Conservation (phyloP, 2,888 invertebrate species). For the Lepidochrysops patricia region DNA sequence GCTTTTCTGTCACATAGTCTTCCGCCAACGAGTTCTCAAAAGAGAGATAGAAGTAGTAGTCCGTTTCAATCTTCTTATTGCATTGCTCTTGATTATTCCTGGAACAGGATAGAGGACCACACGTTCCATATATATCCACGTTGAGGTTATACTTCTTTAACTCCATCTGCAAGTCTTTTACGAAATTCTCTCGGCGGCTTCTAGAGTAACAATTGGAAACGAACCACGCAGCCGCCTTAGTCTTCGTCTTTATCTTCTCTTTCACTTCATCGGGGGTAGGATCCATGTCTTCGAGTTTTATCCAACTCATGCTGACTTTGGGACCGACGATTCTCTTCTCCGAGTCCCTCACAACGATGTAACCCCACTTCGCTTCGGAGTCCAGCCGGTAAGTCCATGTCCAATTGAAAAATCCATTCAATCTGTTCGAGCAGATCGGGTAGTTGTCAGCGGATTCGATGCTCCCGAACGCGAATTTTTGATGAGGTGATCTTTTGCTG, state of each 20-base stretch:
- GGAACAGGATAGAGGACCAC: conserved; percentile 31
- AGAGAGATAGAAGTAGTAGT: conserved; percentile 50
- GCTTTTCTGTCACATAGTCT: conserved; percentile 51
- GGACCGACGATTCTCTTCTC: conserved; percentile 34
- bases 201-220: conserved; percentile 41
- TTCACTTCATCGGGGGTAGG: conserved; percentile 30
- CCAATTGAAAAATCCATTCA: conserved; percentile 41
- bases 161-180: conserved; percentile 28
- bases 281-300: conserved; percentile 31
- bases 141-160: conserved; percentile 33
- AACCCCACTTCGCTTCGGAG: conserved; percentile 40
- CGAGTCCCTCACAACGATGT: conserved; percentile 35
- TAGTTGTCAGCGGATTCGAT: conserved; percentile 43
- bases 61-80: conserved; percentile 31
- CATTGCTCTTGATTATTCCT: conserved; percentile 32
- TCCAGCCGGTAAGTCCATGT: conserved; percentile 44
- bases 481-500: conserved; percentile 31
- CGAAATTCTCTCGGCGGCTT: conserved; percentile 32
- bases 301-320: conserved; percentile 33
- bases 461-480: conserved; percentile 41
- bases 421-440: conserved; percentile 31
- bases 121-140: conserved; percentile 39
- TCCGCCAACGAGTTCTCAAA: conserved; percentile 50
- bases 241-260: conserved; percentile 27
- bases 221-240: conserved; percentile 42